A percentile compares a stretch with the other conserved stretches of the same genome.
phyloP scores from a whole-genome alignment of 2,888 invertebrate genomes.

The Homarus gammarus region DNA sequence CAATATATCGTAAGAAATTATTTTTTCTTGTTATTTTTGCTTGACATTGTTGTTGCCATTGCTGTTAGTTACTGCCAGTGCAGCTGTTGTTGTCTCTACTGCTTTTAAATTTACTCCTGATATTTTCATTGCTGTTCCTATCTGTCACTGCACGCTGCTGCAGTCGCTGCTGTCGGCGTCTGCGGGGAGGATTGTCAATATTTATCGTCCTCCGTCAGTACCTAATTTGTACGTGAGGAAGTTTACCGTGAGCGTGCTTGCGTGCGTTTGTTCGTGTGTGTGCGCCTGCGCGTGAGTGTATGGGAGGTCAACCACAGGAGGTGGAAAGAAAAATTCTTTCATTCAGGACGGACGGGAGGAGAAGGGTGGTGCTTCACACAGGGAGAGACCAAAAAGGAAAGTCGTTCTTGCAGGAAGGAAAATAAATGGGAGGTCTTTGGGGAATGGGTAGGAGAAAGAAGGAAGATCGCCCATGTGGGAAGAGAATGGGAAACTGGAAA shows the following conservation, averaged over 20 bases:
- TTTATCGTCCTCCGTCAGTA: background rate
- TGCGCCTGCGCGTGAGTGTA: too few relatives aligned
- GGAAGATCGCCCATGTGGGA: background rate
- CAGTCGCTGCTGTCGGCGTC: background rate
- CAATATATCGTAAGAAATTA: too few relatives aligned
- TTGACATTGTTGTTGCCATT: background rate
- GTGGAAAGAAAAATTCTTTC: too few relatives aligned
- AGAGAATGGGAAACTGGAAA: background rate
- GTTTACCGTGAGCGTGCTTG: conserved; percentile 3
- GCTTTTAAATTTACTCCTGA: background rate
- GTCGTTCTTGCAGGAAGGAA: background rate
- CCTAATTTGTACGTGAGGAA: conserved; percentile 1
- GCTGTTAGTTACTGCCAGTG: background rate
- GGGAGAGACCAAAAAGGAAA: background rate
- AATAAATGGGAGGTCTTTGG: background rate
- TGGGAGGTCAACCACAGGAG: too few relatives aligned
- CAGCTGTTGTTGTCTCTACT: background rate
- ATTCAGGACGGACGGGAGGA: background rate
- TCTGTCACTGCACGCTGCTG: background rate
- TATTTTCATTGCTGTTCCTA: background rate
- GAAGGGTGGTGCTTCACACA: background rate
- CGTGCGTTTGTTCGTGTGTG: background rate
- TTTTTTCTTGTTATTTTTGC: background rate
- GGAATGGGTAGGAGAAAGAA: too few relatives aligned
- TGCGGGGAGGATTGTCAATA: background rate